A percentile compares a stretch with the other conserved stretches of the same genome.
phyloP scores from a whole-genome alignment of 1,140 invertebrate species.

The Phenacoccus solenopsis region DNA sequence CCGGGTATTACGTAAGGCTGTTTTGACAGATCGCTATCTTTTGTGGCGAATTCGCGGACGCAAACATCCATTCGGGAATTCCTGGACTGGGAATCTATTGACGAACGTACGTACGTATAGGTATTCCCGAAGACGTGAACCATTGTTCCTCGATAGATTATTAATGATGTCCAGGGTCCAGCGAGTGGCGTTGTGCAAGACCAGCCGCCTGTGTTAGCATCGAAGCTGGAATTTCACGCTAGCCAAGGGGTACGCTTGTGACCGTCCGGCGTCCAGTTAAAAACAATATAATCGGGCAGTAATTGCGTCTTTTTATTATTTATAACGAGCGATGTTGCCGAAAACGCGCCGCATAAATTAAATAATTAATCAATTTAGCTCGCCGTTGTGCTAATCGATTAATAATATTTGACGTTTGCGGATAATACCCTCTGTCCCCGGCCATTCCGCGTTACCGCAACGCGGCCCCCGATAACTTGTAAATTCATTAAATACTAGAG shows the following conservation, averaged over 20 bases:
- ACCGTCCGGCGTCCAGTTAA: no score
- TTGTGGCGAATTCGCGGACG: neutral
- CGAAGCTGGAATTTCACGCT: no score
- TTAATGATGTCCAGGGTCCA: slow-evolving; percentile 7
- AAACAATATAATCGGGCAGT: no score
- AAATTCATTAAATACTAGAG: slow-evolving; percentile 15
- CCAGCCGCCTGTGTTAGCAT: no score
- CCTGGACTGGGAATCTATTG: neutral
- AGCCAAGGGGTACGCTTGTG: no score
- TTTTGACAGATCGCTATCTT: slow-evolving; percentile 17
- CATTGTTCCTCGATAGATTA: slow-evolving; percentile 8
- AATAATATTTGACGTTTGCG: slow-evolving; percentile 12
- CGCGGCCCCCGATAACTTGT: neutral
- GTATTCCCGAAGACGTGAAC: neutral
- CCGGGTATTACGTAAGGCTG: neutral
- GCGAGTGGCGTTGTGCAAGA: no score
- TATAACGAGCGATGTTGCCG: no score
- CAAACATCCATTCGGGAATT: neutral
- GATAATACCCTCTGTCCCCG: neutral
- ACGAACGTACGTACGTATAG: neutral
- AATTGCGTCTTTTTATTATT: no score
- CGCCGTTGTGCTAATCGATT: neutral
- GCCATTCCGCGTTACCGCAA: neutral
- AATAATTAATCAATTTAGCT: slow-evolving; percentile 9
- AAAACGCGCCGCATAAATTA: neutral